Evolutionary conservation across 2,113 vertebrate genomes (phyloP), one percentile per base, ranked within the genome.

Genomic region (Dermatemys mawii): DNA sequence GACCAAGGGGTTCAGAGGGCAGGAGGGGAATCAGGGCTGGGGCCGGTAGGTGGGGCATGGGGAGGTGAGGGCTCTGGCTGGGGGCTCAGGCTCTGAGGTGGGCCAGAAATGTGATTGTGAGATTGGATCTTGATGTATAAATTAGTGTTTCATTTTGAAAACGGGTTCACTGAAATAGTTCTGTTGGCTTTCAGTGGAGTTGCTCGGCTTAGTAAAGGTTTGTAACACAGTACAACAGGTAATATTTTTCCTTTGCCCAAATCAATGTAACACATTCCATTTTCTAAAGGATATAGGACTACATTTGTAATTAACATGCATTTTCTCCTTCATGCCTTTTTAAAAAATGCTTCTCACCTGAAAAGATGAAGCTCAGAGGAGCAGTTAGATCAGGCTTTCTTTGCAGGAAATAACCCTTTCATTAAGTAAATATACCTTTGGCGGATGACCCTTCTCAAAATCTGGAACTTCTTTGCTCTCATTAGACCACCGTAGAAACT

Each of bases 401-500:
- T 90, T 88, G 93, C 86, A 24, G 8, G 78, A 91, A 90, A 94
- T 90, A 79, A 84, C 87, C 53, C n/a, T 89, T 96, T 94, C 88
- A 84, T 92, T 95, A 87, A 94, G 92, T 87, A 90, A 95, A 93
- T 63, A 90, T 85, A 81, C 90, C 96, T 96, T 82, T 70, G 63
- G 91, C 88, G 14, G 1, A 88, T 91, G 94, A 95, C 89, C 89
- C 92, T 92, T 96, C 95, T 96, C 93, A 38, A 93, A 95, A 96
- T 95, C 53, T 89, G 90, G 93, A 91, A 75, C 90, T 95, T 91
- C 76, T 85, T 90, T 90, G 94, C 94, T 94, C 88, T 96, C 94
- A 87, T 96, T 96, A 96, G 51, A 96, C 63, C 49, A 51, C 87
- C 35, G 76, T 94, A 92, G 93, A 92, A 93, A 84, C 85, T 22